Base-by-base conservation (phyloP, 2,797 vertebrate species). In the Hirundo rustica region DNA sequence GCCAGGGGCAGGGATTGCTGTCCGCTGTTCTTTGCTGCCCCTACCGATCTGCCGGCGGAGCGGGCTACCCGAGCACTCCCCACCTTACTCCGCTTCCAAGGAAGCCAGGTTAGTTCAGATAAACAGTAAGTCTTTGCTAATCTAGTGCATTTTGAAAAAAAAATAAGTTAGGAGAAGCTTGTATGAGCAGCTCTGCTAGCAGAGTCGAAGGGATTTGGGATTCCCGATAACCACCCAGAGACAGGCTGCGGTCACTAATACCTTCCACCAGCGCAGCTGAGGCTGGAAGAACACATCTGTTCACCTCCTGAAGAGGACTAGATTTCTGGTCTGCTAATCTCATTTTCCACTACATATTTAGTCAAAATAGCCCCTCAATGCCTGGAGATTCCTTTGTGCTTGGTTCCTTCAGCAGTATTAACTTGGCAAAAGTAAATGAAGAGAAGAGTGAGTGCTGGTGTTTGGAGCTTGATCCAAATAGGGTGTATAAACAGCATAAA, bases 241-340 rank as follows among this genome's bases (percentile, higher is more conserved):
- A 76, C 83, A 84, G 79, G 62, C 85, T 88, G 89, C 1, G 0
- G 88, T 76, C 92, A 88, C 93, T 88, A 88, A 88, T 93, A 79
- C 54, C 88, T 89, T 90, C 85, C 88, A 93, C 83, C 64, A 82
- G 92, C 92, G 64, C 85, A 95, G 96, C 88, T 87, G 90, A 96
- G 95, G 74, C 90, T 96, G 71, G 90, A 79, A 57, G 90, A 93
- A 42, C 88, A 95, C 95, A 96, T 95, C 95, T 96, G 95, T 95
- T 96, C 94, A 76, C 95, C 94, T 96, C 92, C 95, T 96, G 95
- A 96, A 95, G 93, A 94, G 90, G 93, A 96, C 94, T 95, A 90
- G 83, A 93, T 95, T 95, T 94, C 94, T 96, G 88, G 86, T 73
- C 94, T 90, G 88, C 83, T 95, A 95, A 96, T 95, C 90, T 75